Evolutionary conservation across 1,140 invertebrate species (phyloP).

Genomic region (Nymphalis io): DNA sequence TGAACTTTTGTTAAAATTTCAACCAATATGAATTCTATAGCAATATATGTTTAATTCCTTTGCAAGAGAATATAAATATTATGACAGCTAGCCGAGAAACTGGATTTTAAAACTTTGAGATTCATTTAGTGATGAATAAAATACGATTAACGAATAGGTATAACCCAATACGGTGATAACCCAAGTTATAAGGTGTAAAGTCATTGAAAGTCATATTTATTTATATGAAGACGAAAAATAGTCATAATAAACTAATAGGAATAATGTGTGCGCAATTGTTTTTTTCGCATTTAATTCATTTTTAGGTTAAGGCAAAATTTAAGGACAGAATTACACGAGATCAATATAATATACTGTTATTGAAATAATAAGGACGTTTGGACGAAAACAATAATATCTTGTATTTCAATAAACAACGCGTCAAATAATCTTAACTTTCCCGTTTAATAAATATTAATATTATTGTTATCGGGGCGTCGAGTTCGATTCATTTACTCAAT

Average conservation of each 20-base stretch:
- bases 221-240: too few species aligned
- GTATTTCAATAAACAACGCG: neutral
- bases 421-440: conserved; percentile 1
- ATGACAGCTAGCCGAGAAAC: too few species aligned
- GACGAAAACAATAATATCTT: neutral
- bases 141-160: too few species aligned
- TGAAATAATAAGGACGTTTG: neutral
- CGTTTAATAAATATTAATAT: neutral
- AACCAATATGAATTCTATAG: neutral
- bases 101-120: too few species aligned
- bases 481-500: neutral
- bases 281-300: neutral
- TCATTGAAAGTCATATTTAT: too few species aligned
- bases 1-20: neutral
- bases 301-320: neutral
- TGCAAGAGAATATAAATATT: neutral
- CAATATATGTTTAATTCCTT: neutral
- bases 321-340: neutral
- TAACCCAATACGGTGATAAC: too few species aligned
- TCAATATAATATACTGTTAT: neutral
- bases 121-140: too few species aligned
- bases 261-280: neutral
- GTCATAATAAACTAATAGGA: too few species aligned
- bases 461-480: neutral
- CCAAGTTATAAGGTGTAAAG: too few species aligned